A percentile compares a stretch with the other conserved stretches of the same genome.
Evolutionary conservation across 2,797 vertebrate genomes (phyloP).

Genomic region (Taeniopygia guttata): DNA sequence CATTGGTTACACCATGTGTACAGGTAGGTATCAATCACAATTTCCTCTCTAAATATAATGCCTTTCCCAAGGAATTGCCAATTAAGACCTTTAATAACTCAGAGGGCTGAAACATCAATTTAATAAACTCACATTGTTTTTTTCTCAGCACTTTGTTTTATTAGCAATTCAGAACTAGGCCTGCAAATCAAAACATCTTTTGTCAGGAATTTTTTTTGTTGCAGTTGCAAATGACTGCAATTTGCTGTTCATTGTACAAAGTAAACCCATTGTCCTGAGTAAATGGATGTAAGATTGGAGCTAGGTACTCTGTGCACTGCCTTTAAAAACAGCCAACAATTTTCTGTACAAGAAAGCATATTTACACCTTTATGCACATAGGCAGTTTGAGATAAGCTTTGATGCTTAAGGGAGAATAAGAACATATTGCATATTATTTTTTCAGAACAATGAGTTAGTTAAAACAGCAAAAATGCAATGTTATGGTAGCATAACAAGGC

Average conservation of each 20-base stretch:
- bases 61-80: not conserved
- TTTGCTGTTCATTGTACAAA: not conserved
- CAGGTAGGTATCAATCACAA: not conserved
- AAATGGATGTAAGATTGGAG: not conserved
- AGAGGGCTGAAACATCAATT: not conserved
- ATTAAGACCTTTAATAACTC: not conserved
- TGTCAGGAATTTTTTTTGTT: not conserved
- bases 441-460: not conserved
- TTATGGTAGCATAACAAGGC: not conserved
- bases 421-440: not conserved
- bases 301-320: not conserved
- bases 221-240: not conserved
- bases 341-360: not conserved
- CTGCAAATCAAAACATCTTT: not conserved
- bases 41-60: not conserved
- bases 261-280: not conserved
- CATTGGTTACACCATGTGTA: not conserved
- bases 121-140: not conserved
- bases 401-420: not conserved
- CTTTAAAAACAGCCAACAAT: not conserved
- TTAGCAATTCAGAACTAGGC: not conserved
- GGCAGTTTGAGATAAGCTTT: not conserved
- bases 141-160: not conserved
- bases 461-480: not conserved
- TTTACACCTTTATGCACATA: not conserved